These are phyloP conservation scores for Regulus satrapa DNA, from an alignment of 2,113 vertebrate genomes.

Conservation along the genomic window DNA sequence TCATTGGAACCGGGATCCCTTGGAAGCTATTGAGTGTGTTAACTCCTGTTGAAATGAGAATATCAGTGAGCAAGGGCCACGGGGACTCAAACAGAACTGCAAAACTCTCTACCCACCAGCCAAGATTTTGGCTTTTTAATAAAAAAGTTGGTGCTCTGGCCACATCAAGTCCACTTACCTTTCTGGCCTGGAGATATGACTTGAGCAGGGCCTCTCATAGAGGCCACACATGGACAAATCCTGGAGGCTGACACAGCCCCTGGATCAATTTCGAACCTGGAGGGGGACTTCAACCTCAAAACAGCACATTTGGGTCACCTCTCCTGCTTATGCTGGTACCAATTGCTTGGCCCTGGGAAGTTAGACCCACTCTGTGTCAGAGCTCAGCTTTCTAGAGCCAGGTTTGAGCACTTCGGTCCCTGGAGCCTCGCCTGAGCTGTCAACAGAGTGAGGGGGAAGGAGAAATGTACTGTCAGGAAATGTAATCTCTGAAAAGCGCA, in stretches of 20 bases:
- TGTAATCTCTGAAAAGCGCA: slow-evolving; percentile 68
- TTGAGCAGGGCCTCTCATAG: not conserved
- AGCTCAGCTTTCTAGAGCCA: slow-evolving; percentile 15
- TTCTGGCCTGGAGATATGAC: not conserved
- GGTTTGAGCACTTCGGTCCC: not conserved
- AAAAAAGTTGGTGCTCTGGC: not conserved
- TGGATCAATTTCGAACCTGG: not conserved
- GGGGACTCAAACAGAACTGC: not conserved
- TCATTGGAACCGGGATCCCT: not conserved
- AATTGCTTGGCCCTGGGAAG: not conserved
- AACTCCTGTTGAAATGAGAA: not conserved
- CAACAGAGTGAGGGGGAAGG: slow-evolving; percentile 39
- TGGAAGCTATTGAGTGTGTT: not conserved
- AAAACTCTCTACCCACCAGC: not conserved
- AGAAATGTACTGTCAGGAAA: slow-evolving; percentile 70
- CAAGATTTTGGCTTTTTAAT: not conserved
- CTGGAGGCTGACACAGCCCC: not conserved
- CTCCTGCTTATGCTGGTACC: not conserved
- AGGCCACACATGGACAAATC: not conserved
- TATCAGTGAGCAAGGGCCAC: not conserved
- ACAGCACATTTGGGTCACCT: not conserved
- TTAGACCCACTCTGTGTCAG: not conserved
- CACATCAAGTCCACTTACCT: not conserved
- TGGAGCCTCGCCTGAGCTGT: slow-evolving; percentile 47
- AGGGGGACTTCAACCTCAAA: not conserved